These are phyloP conservation scores for Agrochola lychnidis DNA, from an alignment of 2,888 invertebrate genomes.

Conservation along the genomic window DNA sequence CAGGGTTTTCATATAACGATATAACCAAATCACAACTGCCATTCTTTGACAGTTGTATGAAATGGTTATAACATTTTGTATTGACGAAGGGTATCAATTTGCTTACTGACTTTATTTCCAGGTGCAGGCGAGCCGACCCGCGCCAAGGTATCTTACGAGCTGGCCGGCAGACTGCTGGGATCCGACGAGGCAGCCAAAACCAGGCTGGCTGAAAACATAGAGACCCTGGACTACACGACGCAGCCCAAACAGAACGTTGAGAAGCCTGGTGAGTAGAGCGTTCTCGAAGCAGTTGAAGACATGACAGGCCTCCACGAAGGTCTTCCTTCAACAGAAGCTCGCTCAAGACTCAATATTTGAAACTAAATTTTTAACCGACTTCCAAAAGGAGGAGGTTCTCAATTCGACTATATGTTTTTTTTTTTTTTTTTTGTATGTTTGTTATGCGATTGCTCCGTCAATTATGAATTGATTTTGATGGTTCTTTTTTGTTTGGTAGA, in stretches of 20 bases:
- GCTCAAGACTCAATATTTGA: not conserved
- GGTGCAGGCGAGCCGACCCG: constrained; percentile 91
- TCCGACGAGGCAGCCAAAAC: constrained; percentile 82
- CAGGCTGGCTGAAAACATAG: constrained; percentile 84
- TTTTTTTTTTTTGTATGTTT: too few species aligned
- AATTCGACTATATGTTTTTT: too few species aligned
- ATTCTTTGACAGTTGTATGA: not conserved
- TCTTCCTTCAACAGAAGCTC: not conserved
- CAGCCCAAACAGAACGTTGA: constrained; percentile 69
- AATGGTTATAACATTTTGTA: not conserved
- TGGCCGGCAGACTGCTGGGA: constrained; percentile 91
- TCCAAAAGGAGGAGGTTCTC: too few species aligned
- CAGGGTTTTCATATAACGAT: not conserved
- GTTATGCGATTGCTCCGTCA: too few species aligned
- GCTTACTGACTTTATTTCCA: constrained; percentile 47
- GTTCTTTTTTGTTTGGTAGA: too few species aligned
- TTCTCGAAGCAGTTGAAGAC: not conserved
- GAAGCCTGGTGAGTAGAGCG: constrained; percentile 70
- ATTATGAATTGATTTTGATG: too few species aligned
- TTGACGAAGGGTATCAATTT: not conserved
- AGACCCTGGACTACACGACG: constrained; percentile 71
- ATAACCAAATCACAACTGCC: not conserved
- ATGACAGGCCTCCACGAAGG: not conserved
- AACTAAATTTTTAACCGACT: too few species aligned
- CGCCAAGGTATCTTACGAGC: constrained; percentile 92